Evolutionary conservation across 2,113 vertebrate species (phyloP), one percentile per base, ranked within the genome.

Genomic region (Centropus unirufus): DNA sequence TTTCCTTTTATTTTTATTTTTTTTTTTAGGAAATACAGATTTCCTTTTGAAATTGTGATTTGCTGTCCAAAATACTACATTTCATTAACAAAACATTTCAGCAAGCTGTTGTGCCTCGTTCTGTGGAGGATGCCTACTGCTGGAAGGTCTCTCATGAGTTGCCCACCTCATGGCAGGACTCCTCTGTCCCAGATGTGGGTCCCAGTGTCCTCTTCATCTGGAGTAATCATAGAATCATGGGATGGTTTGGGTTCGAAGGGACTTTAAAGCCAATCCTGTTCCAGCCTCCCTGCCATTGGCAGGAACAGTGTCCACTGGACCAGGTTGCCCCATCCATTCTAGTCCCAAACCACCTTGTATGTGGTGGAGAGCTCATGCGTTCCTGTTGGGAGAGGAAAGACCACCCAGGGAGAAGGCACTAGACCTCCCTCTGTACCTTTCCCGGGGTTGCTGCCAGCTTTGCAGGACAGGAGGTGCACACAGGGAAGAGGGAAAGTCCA

Each of bases 401-500:
- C 5, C 46, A 55, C 8, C 6, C 21, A 32, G 47, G 70, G 18
- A 87, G 19, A 51, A 54, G 34, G 9, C 23, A 14, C 20, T 83
- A 80, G 34, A 19, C 10, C 49, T 74, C 55, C 32, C 44, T 44
- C 21, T 44, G 32, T 51, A 44, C 23, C 30, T 58, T 58, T 23
- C 40, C 29, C 17, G 26, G 29, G 36, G 21, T 9, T 42, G 79
- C 46, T 42, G 34, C 34, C n/a, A 26, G 29, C 5, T 18, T n/a
- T 42, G 18, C 3, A 1, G 29, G 29, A 8, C 52, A n/a, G 24
- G 32, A 0, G 1, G 23, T 4, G 69, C 51, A 21, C 5, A 5
- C 0, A 9, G 34, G 55, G 44, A 14, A 32, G 14, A 77, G 52
- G 64, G 22, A 5, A 22, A 5, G 29, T 14, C 44, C 51, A 7